Evolutionary conservation across 2,888 invertebrate genomes (phyloP).

Genomic region (Allygus modestus): DNA sequence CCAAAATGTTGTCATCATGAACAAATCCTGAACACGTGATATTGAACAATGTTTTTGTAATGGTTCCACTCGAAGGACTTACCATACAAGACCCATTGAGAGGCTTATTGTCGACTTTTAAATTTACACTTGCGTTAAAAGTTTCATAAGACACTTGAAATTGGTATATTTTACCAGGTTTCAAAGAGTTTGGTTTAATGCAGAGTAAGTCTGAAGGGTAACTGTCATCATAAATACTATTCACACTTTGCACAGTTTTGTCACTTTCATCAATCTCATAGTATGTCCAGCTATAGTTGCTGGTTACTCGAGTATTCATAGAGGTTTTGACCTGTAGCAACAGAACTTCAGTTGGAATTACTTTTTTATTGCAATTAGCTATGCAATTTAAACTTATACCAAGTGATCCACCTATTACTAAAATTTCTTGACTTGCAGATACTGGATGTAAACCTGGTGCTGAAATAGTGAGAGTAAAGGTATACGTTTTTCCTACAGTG

Average conservation of each 20-base stretch:
- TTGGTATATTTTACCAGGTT: background rate
- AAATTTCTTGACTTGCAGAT: conserved; percentile 5
- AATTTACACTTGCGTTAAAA: background rate
- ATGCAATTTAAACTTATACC: background rate
- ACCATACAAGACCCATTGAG: background rate
- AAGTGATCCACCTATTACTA: background rate
- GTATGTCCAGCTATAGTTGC: conserved; percentile 1
- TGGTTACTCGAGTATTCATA: background rate
- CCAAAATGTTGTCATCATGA: background rate
- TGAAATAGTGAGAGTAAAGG: conserved; percentile 6
- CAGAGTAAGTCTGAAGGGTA: conserved; percentile 16
- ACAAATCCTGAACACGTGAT: background rate
- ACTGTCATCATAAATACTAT: background rate
- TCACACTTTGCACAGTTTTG: background rate
- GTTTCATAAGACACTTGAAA: background rate
- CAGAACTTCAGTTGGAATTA: background rate
- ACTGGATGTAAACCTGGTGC: background rate
- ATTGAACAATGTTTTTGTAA: background rate
- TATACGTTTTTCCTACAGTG: background rate
- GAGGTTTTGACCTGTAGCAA: background rate
- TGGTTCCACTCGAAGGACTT: background rate
- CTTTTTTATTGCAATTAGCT: background rate
- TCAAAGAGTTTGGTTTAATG: conserved; percentile 1
- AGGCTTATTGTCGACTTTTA: background rate
- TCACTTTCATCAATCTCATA: background rate